These are phyloP conservation scores for Lasioglossum zephyrum DNA, from an alignment of 2,888 invertebrate genomes.

Conservation along the genomic window DNA sequence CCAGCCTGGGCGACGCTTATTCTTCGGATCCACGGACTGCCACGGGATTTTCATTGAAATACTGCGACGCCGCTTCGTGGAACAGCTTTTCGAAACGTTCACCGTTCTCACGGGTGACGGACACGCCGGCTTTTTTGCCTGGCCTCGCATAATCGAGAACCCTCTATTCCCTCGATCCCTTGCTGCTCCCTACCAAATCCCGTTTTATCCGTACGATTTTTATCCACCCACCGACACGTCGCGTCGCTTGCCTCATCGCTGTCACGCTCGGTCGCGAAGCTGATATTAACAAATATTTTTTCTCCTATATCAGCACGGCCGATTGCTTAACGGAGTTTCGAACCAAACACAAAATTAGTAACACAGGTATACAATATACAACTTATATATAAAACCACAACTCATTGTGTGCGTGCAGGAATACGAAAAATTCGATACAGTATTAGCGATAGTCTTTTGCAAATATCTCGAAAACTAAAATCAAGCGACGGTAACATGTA, in stretches of 20 bases:
- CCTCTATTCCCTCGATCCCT: conserved; percentile 12
- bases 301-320: no score
- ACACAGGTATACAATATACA: no score
- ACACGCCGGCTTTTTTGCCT: conserved; percentile 14
- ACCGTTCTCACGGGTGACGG: conserved; percentile 33
- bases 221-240: neutral
- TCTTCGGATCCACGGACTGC: conserved; percentile 16
- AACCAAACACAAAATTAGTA: no score
- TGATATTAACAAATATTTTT: neutral
- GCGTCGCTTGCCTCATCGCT: neutral
- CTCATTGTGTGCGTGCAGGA: no score
- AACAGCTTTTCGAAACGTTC: conserved; percentile 28
- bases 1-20: conserved; percentile 26
- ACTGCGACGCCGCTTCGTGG: conserved; percentile 9
- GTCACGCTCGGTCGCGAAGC: neutral
- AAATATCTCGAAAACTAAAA: no score
- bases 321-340: no score
- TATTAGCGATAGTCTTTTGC: no score
- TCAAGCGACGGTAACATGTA: no score
- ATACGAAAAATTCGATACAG: no score
- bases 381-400: no score
- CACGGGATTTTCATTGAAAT: conserved; percentile 43
- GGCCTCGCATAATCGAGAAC: conserved; percentile 28
- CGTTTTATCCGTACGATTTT: conserved; percentile 10
- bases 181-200: neutral